phyloP scores from a whole-genome alignment of 2,797 vertebrate genomes.

The Labroides dimidiatus region DNA sequence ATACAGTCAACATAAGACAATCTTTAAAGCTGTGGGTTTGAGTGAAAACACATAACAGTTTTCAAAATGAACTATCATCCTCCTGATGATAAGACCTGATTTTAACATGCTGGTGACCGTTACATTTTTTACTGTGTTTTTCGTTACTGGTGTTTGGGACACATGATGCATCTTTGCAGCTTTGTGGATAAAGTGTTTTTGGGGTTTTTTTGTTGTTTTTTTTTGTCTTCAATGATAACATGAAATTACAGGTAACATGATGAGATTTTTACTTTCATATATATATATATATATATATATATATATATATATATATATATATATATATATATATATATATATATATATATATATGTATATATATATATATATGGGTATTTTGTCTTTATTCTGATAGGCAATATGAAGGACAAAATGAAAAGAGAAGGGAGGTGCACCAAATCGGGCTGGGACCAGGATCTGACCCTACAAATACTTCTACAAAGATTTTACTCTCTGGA shows the following conservation, averaged over 20 bases:
- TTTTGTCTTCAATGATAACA: constrained; percentile 66
- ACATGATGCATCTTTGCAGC: constrained; percentile 63
- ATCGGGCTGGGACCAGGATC: neutral
- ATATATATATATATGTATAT: too few relatives aligned
- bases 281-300: too few relatives aligned
- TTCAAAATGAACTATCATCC: neutral
- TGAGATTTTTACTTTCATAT: neutral
- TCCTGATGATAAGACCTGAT: neutral
- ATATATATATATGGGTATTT: too few relatives aligned
- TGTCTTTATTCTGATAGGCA: too few relatives aligned
- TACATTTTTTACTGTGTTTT: constrained; percentile 20
- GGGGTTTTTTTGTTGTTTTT: too few relatives aligned
- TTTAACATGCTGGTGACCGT: constrained; percentile 33
- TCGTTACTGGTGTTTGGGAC: constrained; percentile 27
- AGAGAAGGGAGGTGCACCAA: too few relatives aligned
- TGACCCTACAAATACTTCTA: too few relatives aligned
- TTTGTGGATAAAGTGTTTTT: constrained; percentile 51
- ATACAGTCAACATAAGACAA: constrained; percentile 10
- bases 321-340: too few relatives aligned
- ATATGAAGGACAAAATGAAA: too few relatives aligned
- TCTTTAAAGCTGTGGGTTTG: constrained; percentile 18
- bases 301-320: too few relatives aligned
- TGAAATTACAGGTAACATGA: constrained; percentile 45
- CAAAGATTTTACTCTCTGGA: too few relatives aligned
- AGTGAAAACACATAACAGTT: constrained; percentile 1